A percentile compares a stretch with the other conserved stretches of the same genome.
Conservation (phyloP, 35 echinoderm and acorn worm species). For the Ophioderma brevispina region DNA sequence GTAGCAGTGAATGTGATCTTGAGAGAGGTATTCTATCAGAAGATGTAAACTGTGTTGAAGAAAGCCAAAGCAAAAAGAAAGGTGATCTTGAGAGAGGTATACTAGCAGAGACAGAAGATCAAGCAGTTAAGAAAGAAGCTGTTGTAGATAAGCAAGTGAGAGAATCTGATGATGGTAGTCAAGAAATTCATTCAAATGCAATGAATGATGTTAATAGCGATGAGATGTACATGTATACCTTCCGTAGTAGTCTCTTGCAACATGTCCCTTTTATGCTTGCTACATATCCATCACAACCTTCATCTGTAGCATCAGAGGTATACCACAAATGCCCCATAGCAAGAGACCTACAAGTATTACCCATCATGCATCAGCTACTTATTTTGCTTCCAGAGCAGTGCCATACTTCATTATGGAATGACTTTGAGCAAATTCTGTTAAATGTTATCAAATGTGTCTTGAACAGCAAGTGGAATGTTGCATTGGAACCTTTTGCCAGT, state of each 20-base stretch:
- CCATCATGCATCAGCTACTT: slow-evolving; percentile 64
- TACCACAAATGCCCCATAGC: slow-evolving; percentile 34
- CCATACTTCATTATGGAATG: background rate
- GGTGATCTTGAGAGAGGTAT: too few relatives aligned
- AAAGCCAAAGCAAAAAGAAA: too few relatives aligned
- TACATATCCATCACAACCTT: background rate
- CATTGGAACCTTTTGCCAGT: too few relatives aligned
- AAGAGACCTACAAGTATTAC: background rate
- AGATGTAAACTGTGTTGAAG: too few relatives aligned
- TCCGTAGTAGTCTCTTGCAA: background rate
- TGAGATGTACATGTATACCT: too few relatives aligned
- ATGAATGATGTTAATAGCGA: too few relatives aligned
- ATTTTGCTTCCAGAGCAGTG: background rate
- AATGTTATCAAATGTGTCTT: background rate
- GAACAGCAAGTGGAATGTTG: background rate
- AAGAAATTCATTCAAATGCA: too few relatives aligned
- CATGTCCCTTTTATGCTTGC: background rate
- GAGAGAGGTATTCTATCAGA: too few relatives aligned
- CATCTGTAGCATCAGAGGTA: background rate
- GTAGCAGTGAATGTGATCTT: too few relatives aligned
- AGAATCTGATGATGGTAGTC: background rate
- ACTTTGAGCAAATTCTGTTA: background rate
- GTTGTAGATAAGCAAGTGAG: background rate
- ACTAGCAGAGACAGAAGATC: too few relatives aligned
- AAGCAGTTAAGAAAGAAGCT: too few relatives aligned